A percentile compares a stretch with the other conserved stretches of the same genome.
phyloP scores from a whole-genome alignment of 2,113 vertebrate species.

The Eulemur rufifrons region DNA sequence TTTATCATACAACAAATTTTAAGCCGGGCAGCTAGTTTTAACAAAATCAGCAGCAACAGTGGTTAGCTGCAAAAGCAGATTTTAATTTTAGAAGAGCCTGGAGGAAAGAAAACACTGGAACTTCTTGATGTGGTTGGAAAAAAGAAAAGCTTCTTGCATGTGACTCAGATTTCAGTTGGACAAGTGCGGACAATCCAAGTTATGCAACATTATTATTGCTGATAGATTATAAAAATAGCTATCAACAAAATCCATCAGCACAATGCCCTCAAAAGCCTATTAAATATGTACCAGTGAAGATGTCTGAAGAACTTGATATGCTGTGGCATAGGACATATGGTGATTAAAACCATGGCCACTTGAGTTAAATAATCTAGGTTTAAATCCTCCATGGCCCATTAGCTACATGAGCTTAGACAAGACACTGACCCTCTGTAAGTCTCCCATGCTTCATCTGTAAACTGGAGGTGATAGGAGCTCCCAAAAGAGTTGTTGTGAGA shows the following conservation, averaged over 20 bases:
- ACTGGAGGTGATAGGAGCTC: background rate
- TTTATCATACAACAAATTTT: background rate
- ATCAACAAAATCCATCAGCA: conserved; percentile 17
- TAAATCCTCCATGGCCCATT: conserved; percentile 14
- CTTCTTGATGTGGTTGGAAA: background rate
- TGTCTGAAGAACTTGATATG: conserved; percentile 6
- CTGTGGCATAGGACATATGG: background rate
- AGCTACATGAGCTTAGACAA: background rate
- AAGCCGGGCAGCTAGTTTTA: background rate
- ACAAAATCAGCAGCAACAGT: background rate
- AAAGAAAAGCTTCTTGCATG: background rate
- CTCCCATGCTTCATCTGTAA: background rate
- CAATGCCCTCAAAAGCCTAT: conserved; percentile 13
- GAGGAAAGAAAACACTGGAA: background rate
- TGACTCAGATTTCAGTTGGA: background rate
- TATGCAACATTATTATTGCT: conserved; percentile 7
- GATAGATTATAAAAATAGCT: background rate
- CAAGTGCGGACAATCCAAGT: background rate
- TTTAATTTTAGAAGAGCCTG: background rate
- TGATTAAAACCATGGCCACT: background rate
- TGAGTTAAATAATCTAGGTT: background rate
- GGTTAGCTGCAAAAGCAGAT: conserved; percentile 9
- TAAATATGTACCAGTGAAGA: conserved; percentile 27
- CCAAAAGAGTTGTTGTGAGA: background rate
- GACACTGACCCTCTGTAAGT: background rate